Percentiles rank a stretch among this genome's conserved stretches.
Evolutionary conservation across 2,797 vertebrate species (phyloP).

Genomic region (Chrosomus eos): DNA sequence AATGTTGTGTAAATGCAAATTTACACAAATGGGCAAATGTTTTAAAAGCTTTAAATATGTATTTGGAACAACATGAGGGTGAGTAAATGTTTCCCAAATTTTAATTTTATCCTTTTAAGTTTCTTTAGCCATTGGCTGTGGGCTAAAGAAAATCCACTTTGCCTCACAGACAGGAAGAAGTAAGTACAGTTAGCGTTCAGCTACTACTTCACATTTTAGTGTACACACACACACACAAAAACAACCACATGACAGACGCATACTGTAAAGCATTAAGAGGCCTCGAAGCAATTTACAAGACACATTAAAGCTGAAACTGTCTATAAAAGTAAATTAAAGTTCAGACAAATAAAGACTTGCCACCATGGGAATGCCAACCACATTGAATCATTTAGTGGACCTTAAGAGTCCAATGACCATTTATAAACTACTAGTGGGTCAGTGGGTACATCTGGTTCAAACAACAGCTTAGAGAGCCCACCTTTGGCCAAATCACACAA

Average conservation of each 20-base stretch:
- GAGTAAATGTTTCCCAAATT: not conserved
- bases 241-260: slow-evolving; percentile 7
- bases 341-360: slow-evolving; percentile 28
- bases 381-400: slow-evolving; percentile 52
- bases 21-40: too few relatives aligned
- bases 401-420: not conserved
- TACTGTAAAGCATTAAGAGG: not conserved
- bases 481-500: slow-evolving; percentile 19
- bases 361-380: slow-evolving; percentile 42
- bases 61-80: not conserved
- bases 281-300: slow-evolving; percentile 15
- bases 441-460: slow-evolving; percentile 16
- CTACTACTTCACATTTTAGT: not conserved
- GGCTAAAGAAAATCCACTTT: not conserved
- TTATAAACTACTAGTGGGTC: not conserved
- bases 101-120: not conserved
- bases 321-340: slow-evolving; percentile 32
- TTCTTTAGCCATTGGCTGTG: not conserved
- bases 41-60: not conserved
- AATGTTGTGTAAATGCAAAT: too few relatives aligned
- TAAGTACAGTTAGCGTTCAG: not conserved
- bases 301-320: slow-evolving; percentile 12
- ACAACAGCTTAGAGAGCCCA: slow-evolving; percentile 1
- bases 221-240: not conserved
- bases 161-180: not conserved